Conservation (phyloP, 2,113 vertebrate genomes). For the Percina caprodes region DNA sequence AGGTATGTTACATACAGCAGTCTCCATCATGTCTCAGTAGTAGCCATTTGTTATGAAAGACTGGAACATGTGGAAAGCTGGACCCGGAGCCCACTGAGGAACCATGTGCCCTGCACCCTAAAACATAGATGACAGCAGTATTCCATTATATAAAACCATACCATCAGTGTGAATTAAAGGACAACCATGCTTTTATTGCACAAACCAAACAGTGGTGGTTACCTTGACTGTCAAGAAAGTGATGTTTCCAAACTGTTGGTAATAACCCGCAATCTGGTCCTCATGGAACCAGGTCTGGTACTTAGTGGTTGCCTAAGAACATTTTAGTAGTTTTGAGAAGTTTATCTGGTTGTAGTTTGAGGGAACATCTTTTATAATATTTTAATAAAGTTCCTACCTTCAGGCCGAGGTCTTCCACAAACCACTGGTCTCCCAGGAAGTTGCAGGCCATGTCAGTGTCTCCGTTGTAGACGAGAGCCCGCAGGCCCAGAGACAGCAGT, state of each 20-base stretch:
- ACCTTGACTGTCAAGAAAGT: slow-evolving; percentile 86
- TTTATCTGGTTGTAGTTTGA: not conserved
- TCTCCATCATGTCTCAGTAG: slow-evolving; percentile 63
- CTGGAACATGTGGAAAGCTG: slow-evolving; percentile 83
- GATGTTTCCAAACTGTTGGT: slow-evolving; percentile 81
- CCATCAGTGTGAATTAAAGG: not conserved
- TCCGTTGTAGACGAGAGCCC: slow-evolving; percentile 84
- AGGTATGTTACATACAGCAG: not conserved
- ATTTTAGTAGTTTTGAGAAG: not conserved
- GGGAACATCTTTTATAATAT: not conserved
- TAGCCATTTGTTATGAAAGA: slow-evolving; percentile 77
- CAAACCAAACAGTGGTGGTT: not conserved
- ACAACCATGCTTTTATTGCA: too few species aligned
- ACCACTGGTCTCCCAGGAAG: slow-evolving; percentile 86
- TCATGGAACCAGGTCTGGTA: slow-evolving; percentile 79
- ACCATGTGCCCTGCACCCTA: slow-evolving; percentile 89
- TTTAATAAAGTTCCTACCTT: slow-evolving; percentile 61
- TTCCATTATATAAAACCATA: not conserved
- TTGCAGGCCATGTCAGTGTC: slow-evolving; percentile 88
- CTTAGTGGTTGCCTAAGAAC: slow-evolving; percentile 67
- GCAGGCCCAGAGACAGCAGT: slow-evolving; percentile 77
- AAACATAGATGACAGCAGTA: slow-evolving; percentile 34
- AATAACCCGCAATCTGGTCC: slow-evolving; percentile 84
- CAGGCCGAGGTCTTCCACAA: slow-evolving; percentile 81
- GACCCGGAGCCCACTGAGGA: slow-evolving; percentile 86